Evolutionary conservation across 2,888 invertebrate genomes (phyloP), one percentile per base, ranked within the genome.

Genomic region (Ormyrus nitidulus): DNA sequence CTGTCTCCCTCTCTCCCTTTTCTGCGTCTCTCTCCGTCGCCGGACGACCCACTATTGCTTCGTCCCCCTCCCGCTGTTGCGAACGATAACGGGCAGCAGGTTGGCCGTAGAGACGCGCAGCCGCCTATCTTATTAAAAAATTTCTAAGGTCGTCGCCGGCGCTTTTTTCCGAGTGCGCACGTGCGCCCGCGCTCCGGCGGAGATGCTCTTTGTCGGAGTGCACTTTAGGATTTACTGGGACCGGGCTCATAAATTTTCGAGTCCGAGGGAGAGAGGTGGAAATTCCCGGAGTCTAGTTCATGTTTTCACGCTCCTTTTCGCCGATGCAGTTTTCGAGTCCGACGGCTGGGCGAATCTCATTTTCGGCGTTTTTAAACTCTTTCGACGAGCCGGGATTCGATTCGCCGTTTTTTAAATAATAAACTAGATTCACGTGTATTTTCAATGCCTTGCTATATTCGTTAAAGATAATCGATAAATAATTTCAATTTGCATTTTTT

Each of bases 181-280:
- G 19, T 19, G 51, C 46, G 62, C 48, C 11, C 13, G 11, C 53
- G 8, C 4, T 5, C 58, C 48, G 19, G 19, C 49, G 53, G 66
- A 64, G 77, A 72, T 70, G 79, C 81, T 83, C 81, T 84, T 84
- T 78, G 79, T 76, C 70, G 68, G 58, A 73, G 71, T 75, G 76
- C 79, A 81, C 81, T 81, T 75, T 70, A 66, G 75, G 58, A 78
- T 75, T 75, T 56, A 71, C 62, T 65, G 64, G 34, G 64, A 69
- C 75, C 61, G 62, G 19, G 53, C 61, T 79, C 68, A 62, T 79
- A 73, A 79, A 73, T 73, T 79, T 62, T 73, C 70, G 48, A 70
- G 69, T 46, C 19, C 19, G 19, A 19, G 19, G 1, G 19, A 1
- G 19, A 1, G 13, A 13, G 13, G 13, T 1, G 19, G 19, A 19